Evolutionary conservation across 2,797 vertebrate species (phyloP).

Genomic region (Melanotaenia parkinsoni): DNA sequence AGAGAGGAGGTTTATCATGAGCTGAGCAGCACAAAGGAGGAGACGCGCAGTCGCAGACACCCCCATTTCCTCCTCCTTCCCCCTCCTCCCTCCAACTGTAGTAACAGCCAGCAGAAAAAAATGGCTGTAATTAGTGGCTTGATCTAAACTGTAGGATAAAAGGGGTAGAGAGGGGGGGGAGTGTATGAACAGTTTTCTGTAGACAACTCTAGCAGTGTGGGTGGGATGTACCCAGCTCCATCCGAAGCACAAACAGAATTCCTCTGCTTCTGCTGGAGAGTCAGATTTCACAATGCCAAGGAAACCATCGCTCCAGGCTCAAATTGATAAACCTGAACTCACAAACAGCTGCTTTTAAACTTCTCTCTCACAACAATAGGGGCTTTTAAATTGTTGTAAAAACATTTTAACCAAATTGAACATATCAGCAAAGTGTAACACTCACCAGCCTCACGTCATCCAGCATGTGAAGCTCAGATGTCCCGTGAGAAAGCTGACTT

Average conservation of each 20-base stretch:
- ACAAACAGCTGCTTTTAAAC: conserved; percentile 85
- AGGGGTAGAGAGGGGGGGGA: conserved; percentile 9
- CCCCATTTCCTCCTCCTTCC: conserved; percentile 36
- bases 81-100: conserved; percentile 48
- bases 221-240: conserved; percentile 50
- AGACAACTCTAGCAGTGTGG: conserved; percentile 47
- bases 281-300: conserved; percentile 64
- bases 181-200: conserved; percentile 53
- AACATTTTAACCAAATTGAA: conserved; percentile 72
- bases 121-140: conserved; percentile 59
- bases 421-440: conserved; percentile 76
- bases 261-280: conserved; percentile 56
- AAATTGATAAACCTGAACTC: conserved; percentile 40
- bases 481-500: conserved; percentile 75
- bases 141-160: conserved; percentile 56
- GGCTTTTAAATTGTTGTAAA: conserved; percentile 68
- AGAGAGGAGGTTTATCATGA: conserved; percentile 78
- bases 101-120: conserved; percentile 43
- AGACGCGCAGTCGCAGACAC: conserved; percentile 66
- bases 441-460: conserved; percentile 64
- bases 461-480: conserved; percentile 67
- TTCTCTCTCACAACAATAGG: conserved; percentile 59
- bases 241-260: conserved; percentile 69
- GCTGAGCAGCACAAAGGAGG: conserved; percentile 73
- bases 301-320: conserved; percentile 63